Conservation (phyloP, 1,140 invertebrate species). For the Philopotamus ludificatus region DNA sequence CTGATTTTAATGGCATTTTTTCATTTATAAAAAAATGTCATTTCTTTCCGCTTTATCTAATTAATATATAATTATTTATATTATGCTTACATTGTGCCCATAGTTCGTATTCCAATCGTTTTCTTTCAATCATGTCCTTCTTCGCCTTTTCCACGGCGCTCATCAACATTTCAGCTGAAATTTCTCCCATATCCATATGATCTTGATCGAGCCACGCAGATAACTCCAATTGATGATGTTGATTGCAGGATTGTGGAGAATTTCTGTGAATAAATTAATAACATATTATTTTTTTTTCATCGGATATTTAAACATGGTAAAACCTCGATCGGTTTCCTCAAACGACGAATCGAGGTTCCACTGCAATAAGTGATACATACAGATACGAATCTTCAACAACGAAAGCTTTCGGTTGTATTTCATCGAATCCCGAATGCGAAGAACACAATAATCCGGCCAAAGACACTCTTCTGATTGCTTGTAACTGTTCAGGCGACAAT, state of each 20-base stretch:
- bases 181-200: constrained; percentile 50
- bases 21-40: not conserved
- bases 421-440: constrained; percentile 66
- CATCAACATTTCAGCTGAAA: constrained; percentile 58
- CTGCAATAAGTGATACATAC: constrained; percentile 53
- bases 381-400: constrained; percentile 83
- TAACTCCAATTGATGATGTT: constrained; percentile 65
- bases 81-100: constrained; percentile 63
- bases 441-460: constrained; percentile 82
- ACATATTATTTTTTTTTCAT: constrained; percentile 7
- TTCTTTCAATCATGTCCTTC: constrained; percentile 67
- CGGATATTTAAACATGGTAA: too few relatives aligned
- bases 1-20: not conserved
- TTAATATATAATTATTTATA: constrained; percentile 1
- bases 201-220: constrained; percentile 63
- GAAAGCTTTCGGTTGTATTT: constrained; percentile 82
- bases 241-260: constrained; percentile 73
- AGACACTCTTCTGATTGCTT: constrained; percentile 80
- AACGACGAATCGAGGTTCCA: too few relatives aligned
- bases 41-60: not conserved
- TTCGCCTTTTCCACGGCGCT: constrained; percentile 74
- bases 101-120: constrained; percentile 73
- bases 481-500: constrained; percentile 77
- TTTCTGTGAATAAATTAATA: constrained; percentile 58
- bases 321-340: too few relatives aligned